Evolutionary conservation across 2,888 invertebrate species (phyloP).

Genomic region (Serripes groenlandicus): DNA sequence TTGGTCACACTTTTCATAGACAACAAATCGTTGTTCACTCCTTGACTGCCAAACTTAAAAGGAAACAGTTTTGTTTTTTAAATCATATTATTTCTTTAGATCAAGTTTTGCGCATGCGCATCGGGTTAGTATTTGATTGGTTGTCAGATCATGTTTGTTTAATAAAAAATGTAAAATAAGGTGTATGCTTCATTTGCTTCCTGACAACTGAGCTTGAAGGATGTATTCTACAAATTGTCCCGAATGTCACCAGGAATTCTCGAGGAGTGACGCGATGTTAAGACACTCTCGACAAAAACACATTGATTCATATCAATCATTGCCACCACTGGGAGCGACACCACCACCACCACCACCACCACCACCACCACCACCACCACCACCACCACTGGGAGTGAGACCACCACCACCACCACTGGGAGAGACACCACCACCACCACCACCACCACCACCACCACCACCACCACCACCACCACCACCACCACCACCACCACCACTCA

Average conservation of each 20-base stretch:
- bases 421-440: too few species aligned
- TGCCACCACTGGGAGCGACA: background rate
- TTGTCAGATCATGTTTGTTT: background rate
- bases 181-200: slow-evolving; percentile 26
- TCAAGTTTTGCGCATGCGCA: background rate
- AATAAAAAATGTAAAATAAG: background rate
- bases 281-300: slow-evolving; percentile 22
- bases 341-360: slow-evolving; percentile 30
- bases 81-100: background rate
- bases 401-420: too few species aligned
- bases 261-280: too few species aligned
- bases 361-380: too few species aligned
- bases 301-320: background rate
- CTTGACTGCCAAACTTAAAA: background rate
- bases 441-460: too few species aligned
- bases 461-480: too few species aligned
- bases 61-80: background rate
- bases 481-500: too few species aligned
- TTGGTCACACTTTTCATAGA: background rate
- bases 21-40: background rate
- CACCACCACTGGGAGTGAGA: too few species aligned
- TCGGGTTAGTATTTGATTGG: background rate
- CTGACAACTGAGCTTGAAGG: slow-evolving; percentile 1
- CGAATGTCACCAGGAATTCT: slow-evolving; percentile 24
- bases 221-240: slow-evolving; percentile 38